phyloP scores from a whole-genome alignment of 2,888 invertebrate genomes.

The Cylindroiulus punctatus region DNA sequence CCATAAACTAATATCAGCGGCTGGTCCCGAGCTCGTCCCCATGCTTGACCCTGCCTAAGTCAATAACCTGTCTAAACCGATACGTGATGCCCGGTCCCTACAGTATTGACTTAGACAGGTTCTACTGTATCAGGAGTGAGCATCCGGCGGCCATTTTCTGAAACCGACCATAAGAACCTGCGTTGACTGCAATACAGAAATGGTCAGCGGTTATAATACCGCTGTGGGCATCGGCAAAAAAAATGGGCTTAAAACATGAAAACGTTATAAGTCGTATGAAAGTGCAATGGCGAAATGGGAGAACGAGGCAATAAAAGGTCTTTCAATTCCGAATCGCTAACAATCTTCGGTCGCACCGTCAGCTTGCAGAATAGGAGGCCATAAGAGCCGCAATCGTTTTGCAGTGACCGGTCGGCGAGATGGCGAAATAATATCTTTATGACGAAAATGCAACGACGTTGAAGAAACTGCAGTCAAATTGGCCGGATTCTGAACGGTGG shows the following conservation, averaged over 20 bases:
- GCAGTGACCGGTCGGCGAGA: background rate
- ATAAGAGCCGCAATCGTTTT: background rate
- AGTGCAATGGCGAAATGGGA: background rate
- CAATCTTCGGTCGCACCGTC: background rate
- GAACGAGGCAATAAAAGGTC: slow-evolving; percentile 1
- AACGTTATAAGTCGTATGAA: background rate
- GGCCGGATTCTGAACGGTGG: background rate
- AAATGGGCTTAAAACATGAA: background rate
- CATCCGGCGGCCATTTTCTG: no score
- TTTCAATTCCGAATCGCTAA: background rate
- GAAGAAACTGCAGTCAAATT: background rate
- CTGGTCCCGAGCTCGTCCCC: no score
- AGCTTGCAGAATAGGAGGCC: background rate
- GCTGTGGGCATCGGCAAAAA: background rate
- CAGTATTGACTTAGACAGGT: no score
- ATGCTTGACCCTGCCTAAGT: no score
- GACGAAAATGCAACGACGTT: background rate
- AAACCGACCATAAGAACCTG: background rate
- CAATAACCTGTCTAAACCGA: no score
- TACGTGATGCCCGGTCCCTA: no score
- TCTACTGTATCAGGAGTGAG: no score
- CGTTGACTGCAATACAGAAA: background rate
- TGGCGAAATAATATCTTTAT: slow-evolving; percentile 18
- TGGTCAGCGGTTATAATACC: background rate
- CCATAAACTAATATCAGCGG: no score